A percentile compares a stretch with the other conserved stretches of the same genome.
phyloP scores from a whole-genome alignment of 2,797 vertebrate species.

The Myotis findleyi region DNA sequence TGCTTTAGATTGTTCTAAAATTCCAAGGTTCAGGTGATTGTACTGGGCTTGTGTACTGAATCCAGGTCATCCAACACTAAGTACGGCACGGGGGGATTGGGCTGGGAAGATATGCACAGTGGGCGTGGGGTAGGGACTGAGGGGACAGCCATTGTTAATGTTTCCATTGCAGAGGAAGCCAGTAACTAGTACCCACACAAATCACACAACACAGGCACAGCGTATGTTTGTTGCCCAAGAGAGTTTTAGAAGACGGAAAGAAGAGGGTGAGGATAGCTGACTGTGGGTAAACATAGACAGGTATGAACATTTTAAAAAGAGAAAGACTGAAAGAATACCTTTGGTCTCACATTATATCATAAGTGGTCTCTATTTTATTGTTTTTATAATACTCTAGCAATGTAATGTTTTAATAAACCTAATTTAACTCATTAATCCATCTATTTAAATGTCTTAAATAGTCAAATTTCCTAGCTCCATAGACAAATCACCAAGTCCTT shows the following conservation, averaged over 20 bases:
- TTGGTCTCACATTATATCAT: no score
- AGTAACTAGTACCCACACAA: background rate
- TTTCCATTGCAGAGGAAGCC: background rate
- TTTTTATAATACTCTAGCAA: no score
- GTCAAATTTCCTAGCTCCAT: no score
- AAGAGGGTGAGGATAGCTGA: background rate
- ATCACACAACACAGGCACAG: background rate
- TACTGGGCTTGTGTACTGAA: background rate
- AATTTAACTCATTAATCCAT: no score
- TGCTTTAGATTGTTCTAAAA: background rate
- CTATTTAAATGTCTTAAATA: no score
- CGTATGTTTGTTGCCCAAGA: background rate
- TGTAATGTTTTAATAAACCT: no score
- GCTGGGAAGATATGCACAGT: background rate
- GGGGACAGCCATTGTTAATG: background rate
- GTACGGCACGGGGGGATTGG: background rate
- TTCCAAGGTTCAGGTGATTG: background rate
- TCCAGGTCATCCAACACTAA: background rate
- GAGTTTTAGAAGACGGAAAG: background rate
- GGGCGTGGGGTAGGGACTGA: no score
- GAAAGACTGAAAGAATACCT: no score
- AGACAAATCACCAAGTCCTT: background rate
- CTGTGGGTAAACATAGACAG: background rate
- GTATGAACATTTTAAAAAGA: no score
- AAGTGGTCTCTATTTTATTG: no score